Evolutionary conservation across 2,113 vertebrate genomes (phyloP), one percentile per base, ranked within the genome.

Genomic region (Hystrix brachyura): DNA sequence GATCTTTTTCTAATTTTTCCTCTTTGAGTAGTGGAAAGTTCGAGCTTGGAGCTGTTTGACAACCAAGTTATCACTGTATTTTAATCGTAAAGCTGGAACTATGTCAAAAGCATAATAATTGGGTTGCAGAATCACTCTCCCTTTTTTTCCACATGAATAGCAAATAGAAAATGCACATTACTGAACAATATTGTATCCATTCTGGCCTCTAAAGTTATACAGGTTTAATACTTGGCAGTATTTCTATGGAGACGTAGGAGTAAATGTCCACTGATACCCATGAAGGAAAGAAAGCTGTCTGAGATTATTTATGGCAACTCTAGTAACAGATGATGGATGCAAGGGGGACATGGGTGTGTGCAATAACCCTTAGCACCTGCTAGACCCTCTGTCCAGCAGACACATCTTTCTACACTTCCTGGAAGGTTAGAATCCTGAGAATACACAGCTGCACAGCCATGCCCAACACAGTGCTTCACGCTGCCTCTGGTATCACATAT

Each of bases 81-180:
- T 95, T 55, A 60, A 14, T 88, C 32, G 92, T 82, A 64, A 90
- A 21, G 48, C 32, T 91, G 62, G 34, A 85, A 81, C 21, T 88
- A 57, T 15, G 23, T 80, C 43, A 64, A 85, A 79, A 93, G 9
- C 55, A 90, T 88, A 65, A 94, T 85, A 87, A 59, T 46, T 85
- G 32, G 59, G 23, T 34, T 79, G 8, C 87, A 96, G 43, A 62
- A 94, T 74, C 23, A 34, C 51, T 64, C 43, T 57, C 23, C 11
- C 2, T 64, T 71, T 83, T 51, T 80, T 94, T 94, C 64, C 25
- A 72, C 25, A 57, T 29, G 43, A 96, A 83, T 2, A 81, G 3
- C 18, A 92, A 91, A 94, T 21, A 62, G 9, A 25, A 83, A 89
- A 92, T 82, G 32, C 21, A 67, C 34, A 79, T 85, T 86, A 51